Conservation (phyloP, 2,888 invertebrate genomes). For the Brachyptera putata region DNA sequence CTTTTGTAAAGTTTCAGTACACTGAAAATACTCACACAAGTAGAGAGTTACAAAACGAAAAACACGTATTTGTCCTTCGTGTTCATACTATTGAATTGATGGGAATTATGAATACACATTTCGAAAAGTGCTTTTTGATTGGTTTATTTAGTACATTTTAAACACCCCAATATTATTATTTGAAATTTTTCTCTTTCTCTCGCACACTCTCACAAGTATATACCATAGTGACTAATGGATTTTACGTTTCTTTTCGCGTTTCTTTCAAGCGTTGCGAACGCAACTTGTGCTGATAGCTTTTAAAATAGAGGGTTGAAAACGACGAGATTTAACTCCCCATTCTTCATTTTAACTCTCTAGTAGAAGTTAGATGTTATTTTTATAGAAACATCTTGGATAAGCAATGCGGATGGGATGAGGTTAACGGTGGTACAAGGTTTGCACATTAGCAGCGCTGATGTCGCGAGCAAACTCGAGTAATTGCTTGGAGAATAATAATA, state of each 20-base stretch:
- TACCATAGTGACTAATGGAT: no score
- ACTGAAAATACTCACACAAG: no score
- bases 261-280: neutral
- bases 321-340: constrained; percentile 19
- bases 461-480: neutral
- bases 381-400: constrained; percentile 7
- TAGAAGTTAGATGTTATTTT: neutral
- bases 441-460: neutral
- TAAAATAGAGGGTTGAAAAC: neutral
- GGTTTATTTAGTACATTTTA: no score
- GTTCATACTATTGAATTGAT: no score
- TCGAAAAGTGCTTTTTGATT: no score
- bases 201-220: no score
- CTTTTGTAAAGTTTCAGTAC: no score
- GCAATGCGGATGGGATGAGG: neutral
- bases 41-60: no score
- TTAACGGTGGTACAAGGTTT: neutral
- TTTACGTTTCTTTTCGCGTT: neutral
- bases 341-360: constrained; percentile 6
- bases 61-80: no score
- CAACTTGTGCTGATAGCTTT: neutral
- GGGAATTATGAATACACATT: no score
- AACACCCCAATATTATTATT: no score
- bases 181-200: no score
- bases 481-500: constrained; percentile 2